Evolutionary conservation across 2,113 vertebrate species (phyloP).

Genomic region (Hirundichthys speculiger): DNA sequence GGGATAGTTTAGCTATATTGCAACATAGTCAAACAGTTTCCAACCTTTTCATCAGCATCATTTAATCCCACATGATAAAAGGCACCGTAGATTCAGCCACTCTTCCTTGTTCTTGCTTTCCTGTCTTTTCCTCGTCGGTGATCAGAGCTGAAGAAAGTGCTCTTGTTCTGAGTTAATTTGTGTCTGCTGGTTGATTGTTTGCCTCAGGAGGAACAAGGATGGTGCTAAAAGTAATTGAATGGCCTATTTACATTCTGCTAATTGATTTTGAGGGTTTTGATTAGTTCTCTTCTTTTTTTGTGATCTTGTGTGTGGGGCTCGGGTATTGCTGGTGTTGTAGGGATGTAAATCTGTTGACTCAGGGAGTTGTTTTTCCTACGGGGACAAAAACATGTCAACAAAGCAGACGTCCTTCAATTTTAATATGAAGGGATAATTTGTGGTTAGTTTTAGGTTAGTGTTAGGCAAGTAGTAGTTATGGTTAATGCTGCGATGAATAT

Average conservation of each 20-base stretch:
- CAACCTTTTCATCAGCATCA: slow-evolving; percentile 14
- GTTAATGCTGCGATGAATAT: no score
- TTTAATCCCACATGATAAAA: neutral
- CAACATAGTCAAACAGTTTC: no score
- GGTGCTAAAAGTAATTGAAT: slow-evolving; percentile 64
- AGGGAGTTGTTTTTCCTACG: neutral
- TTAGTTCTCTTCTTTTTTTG: slow-evolving; percentile 20
- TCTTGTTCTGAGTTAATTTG: slow-evolving; percentile 71
- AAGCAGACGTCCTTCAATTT: no score
- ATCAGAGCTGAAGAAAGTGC: slow-evolving; percentile 47
- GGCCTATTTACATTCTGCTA: slow-evolving; percentile 68
- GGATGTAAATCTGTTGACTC: neutral
- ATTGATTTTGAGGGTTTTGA: slow-evolving; percentile 66
- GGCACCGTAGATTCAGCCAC: neutral
- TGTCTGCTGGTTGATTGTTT: slow-evolving; percentile 66
- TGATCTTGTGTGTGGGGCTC: neutral
- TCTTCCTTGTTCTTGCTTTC: neutral
- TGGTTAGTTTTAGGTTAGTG: no score
- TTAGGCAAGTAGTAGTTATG: no score
- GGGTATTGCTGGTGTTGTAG: neutral
- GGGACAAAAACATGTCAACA: neutral
- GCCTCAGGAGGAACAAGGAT: slow-evolving; percentile 59
- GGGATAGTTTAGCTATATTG: no score
- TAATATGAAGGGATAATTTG: no score
- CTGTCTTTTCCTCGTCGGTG: slow-evolving; percentile 17